Percentiles rank a stretch among this genome's conserved stretches.
Evolutionary conservation across 2,797 vertebrate species (phyloP).

Genomic region (Pipistrellus nathusii): DNA sequence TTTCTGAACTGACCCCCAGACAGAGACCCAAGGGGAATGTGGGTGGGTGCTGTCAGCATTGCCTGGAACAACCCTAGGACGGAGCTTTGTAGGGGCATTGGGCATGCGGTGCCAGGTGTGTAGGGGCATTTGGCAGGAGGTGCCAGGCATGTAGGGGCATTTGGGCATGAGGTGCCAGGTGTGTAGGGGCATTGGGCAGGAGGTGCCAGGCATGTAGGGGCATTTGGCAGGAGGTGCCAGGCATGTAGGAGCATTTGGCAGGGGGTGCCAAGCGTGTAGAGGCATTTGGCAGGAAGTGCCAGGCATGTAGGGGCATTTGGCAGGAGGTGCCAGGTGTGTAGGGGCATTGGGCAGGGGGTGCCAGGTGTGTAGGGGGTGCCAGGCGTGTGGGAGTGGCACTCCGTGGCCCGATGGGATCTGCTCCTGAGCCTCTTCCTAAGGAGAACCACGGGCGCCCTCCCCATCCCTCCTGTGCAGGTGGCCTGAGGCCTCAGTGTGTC

Average conservation of each 20-base stretch:
- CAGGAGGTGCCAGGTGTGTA: fast-evolving
- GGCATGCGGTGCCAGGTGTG: too few relatives aligned
- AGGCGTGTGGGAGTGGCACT: neutral
- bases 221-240: neutral
- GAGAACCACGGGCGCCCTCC: neutral
- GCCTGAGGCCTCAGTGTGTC: neutral
- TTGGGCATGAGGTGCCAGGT: fast-evolving
- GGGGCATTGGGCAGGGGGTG: fast-evolving
- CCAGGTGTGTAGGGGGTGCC: neutral
- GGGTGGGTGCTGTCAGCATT: fast-evolving
- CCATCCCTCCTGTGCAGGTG: neutral
- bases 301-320: neutral
- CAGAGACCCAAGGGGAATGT: neutral
- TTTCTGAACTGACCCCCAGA: neutral
- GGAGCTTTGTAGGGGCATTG: neutral
- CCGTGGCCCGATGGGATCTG: neutral
- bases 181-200: neutral
- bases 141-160: neutral
- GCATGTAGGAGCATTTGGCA: neutral
- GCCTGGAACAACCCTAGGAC: too few relatives aligned
- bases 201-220: fast-evolving
- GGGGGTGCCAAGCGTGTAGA: fast-evolving
- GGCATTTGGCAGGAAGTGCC: neutral
- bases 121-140: neutral
- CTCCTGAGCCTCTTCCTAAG: neutral